Conservation (phyloP, 1,140 invertebrate genomes). For the Drosophila funebris region DNA sequence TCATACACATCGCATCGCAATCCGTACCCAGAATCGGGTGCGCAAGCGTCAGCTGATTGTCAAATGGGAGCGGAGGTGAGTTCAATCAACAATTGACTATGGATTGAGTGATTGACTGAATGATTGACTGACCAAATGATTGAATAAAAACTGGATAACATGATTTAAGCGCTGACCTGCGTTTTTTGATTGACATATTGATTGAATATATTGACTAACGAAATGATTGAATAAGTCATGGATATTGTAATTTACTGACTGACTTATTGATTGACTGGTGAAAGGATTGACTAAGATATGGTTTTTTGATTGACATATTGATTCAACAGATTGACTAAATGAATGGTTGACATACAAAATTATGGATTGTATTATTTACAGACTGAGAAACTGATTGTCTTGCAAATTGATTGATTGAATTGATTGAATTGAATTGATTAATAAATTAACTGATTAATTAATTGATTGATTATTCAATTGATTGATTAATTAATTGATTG, state of each 20-base stretch:
- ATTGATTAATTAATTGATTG: background rate
- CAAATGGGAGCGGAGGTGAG: constrained; percentile 81
- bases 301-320: background rate
- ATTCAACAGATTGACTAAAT: background rate
- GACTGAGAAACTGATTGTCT: too few species aligned
- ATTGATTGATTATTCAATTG: too few species aligned
- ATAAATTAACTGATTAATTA: background rate
- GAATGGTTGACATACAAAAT: too few species aligned
- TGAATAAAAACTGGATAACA: too few species aligned
- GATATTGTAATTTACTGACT: background rate
- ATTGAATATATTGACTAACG: background rate
- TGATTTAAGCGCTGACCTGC: too few species aligned
- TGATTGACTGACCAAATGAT: background rate
- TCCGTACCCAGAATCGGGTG: constrained; percentile 79
- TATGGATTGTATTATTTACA: too few species aligned
- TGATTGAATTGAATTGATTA: too few species aligned
- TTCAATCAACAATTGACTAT: background rate
- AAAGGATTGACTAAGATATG: background rate
- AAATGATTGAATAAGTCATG: background rate
- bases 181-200: background rate
- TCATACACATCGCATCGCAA: constrained; percentile 64
- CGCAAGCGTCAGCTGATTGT: constrained; percentile 80
- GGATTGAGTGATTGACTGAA: background rate
- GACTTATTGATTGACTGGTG: background rate
- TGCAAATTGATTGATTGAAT: too few species aligned